A percentile compares a stretch with the other conserved stretches of the same genome.
Conservation (phyloP, 30 jellyfish, hydroid and myxozoan species). For the Sanderia malayensis region DNA sequence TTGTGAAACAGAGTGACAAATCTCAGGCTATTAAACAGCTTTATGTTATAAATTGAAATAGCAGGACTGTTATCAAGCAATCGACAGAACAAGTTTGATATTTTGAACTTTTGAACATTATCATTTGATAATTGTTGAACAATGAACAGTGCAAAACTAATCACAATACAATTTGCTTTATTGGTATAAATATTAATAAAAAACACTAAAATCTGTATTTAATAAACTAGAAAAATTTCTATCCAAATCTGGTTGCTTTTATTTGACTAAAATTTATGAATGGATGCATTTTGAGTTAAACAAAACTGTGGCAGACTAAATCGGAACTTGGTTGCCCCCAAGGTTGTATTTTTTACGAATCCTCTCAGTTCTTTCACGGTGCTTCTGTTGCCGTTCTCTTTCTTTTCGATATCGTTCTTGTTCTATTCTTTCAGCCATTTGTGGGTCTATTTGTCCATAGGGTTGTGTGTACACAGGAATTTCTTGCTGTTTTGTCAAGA, state of each 20-base stretch:
- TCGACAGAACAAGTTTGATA: no score
- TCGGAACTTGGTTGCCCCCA: background rate
- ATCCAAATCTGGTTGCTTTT: no score
- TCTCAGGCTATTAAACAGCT: constrained; percentile 11
- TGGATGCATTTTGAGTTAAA: no score
- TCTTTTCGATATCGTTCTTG: constrained; percentile 13
- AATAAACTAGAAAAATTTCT: no score
- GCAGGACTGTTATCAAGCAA: no score
- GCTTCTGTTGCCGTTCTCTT: background rate
- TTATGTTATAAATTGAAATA: background rate
- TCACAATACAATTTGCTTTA: no score
- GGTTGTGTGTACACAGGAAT: constrained; percentile 1
- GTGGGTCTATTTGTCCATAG: constrained; percentile 35
- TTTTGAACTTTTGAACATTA: no score
- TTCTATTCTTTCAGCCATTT: constrained; percentile 34
- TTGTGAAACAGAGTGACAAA: constrained; percentile 15
- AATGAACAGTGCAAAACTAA: no score
- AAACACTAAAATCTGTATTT: no score
- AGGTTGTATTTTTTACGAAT: constrained; percentile 39
- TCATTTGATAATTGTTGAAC: no score
- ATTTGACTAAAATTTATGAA: no score
- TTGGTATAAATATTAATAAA: no score
- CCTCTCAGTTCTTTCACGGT: constrained; percentile 31
- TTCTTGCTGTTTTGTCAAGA: background rate
- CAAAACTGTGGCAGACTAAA: background rate